Percentiles rank a stretch among this genome's conserved stretches.
These are phyloP conservation scores for Ctenodactylus gundi DNA, from an alignment of 2,113 vertebrate species.

Conservation along the genomic window DNA sequence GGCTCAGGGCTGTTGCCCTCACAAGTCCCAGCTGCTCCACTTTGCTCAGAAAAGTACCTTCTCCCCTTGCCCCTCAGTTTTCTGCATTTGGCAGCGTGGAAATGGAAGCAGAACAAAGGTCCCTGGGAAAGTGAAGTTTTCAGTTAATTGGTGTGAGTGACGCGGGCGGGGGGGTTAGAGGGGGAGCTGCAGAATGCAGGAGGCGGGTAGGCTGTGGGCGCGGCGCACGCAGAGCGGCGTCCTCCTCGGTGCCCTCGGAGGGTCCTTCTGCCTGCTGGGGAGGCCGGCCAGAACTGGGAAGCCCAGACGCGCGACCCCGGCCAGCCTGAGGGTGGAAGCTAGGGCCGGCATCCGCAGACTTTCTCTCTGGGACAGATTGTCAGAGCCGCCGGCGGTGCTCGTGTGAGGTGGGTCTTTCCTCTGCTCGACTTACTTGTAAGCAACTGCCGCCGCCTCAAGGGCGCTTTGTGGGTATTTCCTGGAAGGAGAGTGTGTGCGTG, in stretches of 20 bases:
- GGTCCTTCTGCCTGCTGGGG: neutral
- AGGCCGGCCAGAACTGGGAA: neutral
- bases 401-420: neutral
- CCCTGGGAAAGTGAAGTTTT: constrained; percentile 72
- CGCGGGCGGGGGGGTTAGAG: constrained; percentile 1
- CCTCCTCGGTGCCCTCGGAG: neutral
- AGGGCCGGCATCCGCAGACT: neutral
- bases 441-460: neutral
- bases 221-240: neutral
- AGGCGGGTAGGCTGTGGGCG: neutral
- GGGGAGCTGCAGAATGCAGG: constrained; percentile 55
- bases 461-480: neutral
- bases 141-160: constrained; percentile 75
- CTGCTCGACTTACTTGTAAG: neutral
- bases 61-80: constrained; percentile 23
- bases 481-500: neutral
- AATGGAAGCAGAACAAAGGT: constrained; percentile 74
- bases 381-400: neutral
- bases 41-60: neutral
- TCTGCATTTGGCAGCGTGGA: constrained; percentile 42
- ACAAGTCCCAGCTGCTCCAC: neutral
- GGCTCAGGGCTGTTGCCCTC: neutral
- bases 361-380: neutral
- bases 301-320: neutral
- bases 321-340: neutral